Base-by-base conservation (phyloP, 2,888 invertebrate species). In the Eristalis pertinax region DNA sequence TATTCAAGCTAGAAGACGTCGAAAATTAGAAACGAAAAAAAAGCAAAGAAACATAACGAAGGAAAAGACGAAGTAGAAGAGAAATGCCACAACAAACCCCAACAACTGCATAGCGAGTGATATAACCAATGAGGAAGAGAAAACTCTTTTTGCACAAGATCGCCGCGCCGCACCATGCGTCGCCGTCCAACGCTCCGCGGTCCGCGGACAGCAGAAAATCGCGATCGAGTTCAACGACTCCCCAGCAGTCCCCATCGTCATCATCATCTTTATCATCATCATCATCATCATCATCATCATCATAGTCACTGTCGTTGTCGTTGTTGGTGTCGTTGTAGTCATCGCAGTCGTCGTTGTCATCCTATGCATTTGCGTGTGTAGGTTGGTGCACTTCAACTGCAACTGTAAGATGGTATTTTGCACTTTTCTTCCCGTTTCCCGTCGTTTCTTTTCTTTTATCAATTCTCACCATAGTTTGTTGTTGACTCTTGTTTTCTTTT, bases 41-140 rank as follows among this genome's bases (percentile, higher is more conserved):
- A 58, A 19, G n/a, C n/a, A n/a, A n/a, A 50, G 22, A 15, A 19
- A 38, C 19, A 7, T 4, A n/a, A 50, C n/a, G 43, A 50, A 76
- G 50, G 26, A 56, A 38, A 56, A 64, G 72, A 10, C 75, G 41
- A 77, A 68, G 68, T 43, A 64, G 79, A 65, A 67, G 64, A 70
- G 84, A 76, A 87, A 86, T 78, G 68, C 75, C 75, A 79, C 79
- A 82, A 32, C 76, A 85, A 50, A 26, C 26, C 26, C 72, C 69
- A 75, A 81, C 82, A 76, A 84, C 83, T 83, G 87, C 87, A 87
- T 87, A 87, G 83, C 83, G 68, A 87, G 73, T 87, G 79, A 87
- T 87, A 87, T 87, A 87, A 87, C 87, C 75, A 87, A 84, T 76
- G 84, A 87, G 87, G 87, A 87, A 87, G 87, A 87, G 87, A 87